phyloP scores from a whole-genome alignment of 2,888 invertebrate genomes.

The Crioceris asparagi region DNA sequence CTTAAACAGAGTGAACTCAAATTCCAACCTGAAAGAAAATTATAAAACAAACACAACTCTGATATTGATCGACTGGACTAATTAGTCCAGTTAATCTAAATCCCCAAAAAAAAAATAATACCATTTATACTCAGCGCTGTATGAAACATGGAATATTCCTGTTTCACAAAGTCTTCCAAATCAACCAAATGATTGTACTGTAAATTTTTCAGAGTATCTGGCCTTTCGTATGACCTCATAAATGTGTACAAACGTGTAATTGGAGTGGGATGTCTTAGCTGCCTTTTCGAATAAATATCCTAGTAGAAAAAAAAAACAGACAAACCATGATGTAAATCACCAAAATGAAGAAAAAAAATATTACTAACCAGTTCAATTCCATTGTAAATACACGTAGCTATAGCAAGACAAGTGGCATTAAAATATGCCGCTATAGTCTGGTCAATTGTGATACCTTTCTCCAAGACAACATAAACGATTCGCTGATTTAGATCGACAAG shows the following conservation, averaged over 20 bases:
- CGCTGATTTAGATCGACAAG: slow-evolving; percentile 39
- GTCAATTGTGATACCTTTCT: slow-evolving; percentile 39
- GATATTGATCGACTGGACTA: too few relatives aligned
- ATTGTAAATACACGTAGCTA: slow-evolving; percentile 34
- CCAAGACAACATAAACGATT: slow-evolving; percentile 47
- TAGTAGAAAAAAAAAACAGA: slow-evolving; percentile 16
- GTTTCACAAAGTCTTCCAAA: slow-evolving; percentile 30
- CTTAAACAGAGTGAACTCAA: slow-evolving; percentile 31
- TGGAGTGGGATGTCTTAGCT: slow-evolving; percentile 31
- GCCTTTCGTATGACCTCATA: slow-evolving; percentile 28
- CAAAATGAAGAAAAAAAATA: slow-evolving; percentile 19
- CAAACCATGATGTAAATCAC: too few relatives aligned
- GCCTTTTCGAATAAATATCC: slow-evolving; percentile 30
- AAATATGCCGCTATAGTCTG: slow-evolving; percentile 60
- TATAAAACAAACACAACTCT: too few relatives aligned
- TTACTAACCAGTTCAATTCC: slow-evolving; percentile 28
- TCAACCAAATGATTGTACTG: slow-evolving; percentile 23
- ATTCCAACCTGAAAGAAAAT: slow-evolving; percentile 37
- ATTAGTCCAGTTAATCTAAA: too few relatives aligned
- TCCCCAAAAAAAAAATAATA: too few relatives aligned
- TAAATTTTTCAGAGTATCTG: slow-evolving; percentile 21
- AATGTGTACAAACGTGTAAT: slow-evolving; percentile 28
- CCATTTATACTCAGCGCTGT: slow-evolving; percentile 33
- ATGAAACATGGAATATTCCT: slow-evolving; percentile 32
- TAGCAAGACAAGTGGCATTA: slow-evolving; percentile 50